These are phyloP conservation scores for Zaprionus vittiger DNA, from an alignment of 1,140 invertebrate genomes.

Conservation along the genomic window DNA sequence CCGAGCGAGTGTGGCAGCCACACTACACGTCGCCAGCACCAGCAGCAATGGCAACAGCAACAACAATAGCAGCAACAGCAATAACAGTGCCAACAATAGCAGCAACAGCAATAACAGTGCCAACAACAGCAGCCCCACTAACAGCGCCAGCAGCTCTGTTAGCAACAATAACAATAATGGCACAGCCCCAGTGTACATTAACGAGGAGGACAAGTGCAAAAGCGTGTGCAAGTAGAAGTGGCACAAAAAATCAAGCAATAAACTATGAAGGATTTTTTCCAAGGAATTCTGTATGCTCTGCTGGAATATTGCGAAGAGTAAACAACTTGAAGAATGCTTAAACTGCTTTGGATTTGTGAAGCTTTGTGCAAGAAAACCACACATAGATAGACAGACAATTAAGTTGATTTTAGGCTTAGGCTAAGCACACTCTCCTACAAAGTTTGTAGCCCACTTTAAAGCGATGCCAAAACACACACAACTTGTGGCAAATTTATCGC, in stretches of 20 bases:
- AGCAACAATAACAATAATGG: conserved; percentile 25
- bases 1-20: conserved; percentile 24
- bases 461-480: not conserved
- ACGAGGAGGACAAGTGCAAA: conserved; percentile 66
- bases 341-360: not conserved
- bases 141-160: conserved; percentile 11
- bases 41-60: conserved; percentile 32
- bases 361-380: not conserved
- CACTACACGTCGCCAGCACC: conserved; percentile 44
- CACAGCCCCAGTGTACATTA: not conserved
- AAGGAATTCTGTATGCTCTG: conserved; percentile 12
- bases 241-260: conserved; percentile 63
- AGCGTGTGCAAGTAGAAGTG: conserved; percentile 68
- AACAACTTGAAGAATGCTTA: conserved; percentile 5
- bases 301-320: not conserved
- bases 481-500: not conserved
- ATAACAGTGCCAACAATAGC: conserved; percentile 10
- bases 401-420: not conserved
- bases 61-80: conserved; percentile 6
- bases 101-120: conserved; percentile 26
- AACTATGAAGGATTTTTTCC: not conserved
- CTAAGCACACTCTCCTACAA: not conserved
- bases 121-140: conserved; percentile 26
- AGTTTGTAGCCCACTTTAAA: not conserved
- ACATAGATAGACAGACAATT: conserved; percentile 2